phyloP scores from a whole-genome alignment of 2,888 invertebrate genomes.

The Lobophora halterata region DNA sequence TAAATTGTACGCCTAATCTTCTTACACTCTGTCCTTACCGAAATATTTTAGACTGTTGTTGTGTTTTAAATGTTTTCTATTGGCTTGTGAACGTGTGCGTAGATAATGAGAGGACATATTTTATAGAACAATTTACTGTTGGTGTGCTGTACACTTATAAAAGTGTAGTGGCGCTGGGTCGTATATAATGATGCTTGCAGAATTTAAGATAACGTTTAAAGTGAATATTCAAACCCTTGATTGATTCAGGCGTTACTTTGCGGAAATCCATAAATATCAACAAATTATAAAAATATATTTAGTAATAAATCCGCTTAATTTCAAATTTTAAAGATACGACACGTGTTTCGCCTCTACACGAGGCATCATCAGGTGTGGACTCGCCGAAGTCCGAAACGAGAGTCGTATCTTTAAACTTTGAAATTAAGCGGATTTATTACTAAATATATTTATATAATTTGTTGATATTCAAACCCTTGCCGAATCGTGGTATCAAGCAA shows the following conservation, averaged over 20 bases:
- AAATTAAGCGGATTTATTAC: too few relatives aligned
- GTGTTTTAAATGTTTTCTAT: slow-evolving; percentile 52
- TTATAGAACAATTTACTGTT: slow-evolving; percentile 44
- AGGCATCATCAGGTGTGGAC: too few relatives aligned
- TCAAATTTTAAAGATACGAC: too few relatives aligned
- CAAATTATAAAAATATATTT: too few relatives aligned
- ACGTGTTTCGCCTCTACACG: too few relatives aligned
- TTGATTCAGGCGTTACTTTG: too few relatives aligned
- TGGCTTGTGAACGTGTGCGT: slow-evolving; percentile 44
- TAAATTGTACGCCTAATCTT: slow-evolving; percentile 41
- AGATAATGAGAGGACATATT: slow-evolving; percentile 39
- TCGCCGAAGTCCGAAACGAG: too few relatives aligned
- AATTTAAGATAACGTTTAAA: slow-evolving; percentile 8
- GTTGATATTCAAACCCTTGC: too few relatives aligned
- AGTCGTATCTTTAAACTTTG: too few relatives aligned
- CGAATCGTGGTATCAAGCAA: slow-evolving; percentile 31
- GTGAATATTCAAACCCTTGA: slow-evolving; percentile 9
- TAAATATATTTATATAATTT: too few relatives aligned
- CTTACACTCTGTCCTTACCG: slow-evolving; percentile 41
- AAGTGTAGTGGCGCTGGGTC: slow-evolving; percentile 36
- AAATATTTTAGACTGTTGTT: slow-evolving; percentile 57
- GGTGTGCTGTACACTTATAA: slow-evolving; percentile 45
- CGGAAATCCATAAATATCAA: too few relatives aligned
- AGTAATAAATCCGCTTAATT: too few relatives aligned
- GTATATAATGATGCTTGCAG: slow-evolving; percentile 43